Evolutionary conservation across 1,140 invertebrate genomes (phyloP), one percentile per base, ranked within the genome.

Genomic region (Bombus polaris): DNA sequence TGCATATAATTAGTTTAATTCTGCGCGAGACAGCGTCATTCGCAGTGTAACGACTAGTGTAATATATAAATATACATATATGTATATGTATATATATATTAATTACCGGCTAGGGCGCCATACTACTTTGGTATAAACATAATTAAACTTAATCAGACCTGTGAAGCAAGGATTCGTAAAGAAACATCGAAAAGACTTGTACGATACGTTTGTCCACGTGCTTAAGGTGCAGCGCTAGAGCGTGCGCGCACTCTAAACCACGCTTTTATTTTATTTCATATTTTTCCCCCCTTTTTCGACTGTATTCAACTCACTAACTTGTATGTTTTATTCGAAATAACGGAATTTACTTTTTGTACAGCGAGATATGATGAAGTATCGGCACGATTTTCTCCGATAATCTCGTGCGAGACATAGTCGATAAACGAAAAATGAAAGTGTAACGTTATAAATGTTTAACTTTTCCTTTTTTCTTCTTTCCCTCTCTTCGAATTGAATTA

Each of bases 21-120:
- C 39, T 89, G 81, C 86, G 83, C 75, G 12, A 65, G 65, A n/a
- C 68, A 74, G 72, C 73, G 62, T 68, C 22, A 35, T 66, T 73
- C 65, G 86, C 82, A 78, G 57, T 75, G 83, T 81, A 25, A 83
- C 57, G 70, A 81, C 37, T 86, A 88, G 85, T 89, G 85, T 90
- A 90, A 87, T 85, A 88, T 91, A 83, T 77, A 83, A 66, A 83
- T 72, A 74, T 13, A 53, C 81, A 86, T 89, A 53, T 53, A 53
- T 53, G 6, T 53, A 86, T 71, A 75, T 72, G 84, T 87, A 83
- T 62, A 83, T 72, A 53, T 13, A 53, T 83, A 88, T 87, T 86
- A 90, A 87, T 90, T 86, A 89, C 83, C 81, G 86, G 84, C 89
- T 90, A 91, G 89, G 89, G 87, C 87, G 88, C 89, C 84, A 92